Percentiles rank a stretch among this genome's conserved stretches.
Conservation (phyloP, 2,797 vertebrate species). For the Cynopterus sphinx region DNA sequence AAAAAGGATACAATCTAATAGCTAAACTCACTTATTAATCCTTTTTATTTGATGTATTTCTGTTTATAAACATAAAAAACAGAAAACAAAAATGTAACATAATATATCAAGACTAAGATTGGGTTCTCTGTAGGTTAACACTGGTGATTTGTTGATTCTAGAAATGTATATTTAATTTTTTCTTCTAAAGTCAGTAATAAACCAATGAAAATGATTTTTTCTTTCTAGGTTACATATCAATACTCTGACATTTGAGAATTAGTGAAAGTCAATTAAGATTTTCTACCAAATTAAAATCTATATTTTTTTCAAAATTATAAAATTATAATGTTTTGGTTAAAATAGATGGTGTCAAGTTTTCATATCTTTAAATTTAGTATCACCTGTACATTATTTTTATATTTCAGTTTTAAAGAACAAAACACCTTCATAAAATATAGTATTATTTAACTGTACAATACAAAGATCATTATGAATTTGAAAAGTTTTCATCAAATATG, state of each 20-base stretch:
- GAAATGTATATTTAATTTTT: background rate
- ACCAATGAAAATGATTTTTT: background rate
- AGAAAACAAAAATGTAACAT: background rate
- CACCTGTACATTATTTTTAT: background rate
- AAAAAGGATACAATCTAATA: background rate
- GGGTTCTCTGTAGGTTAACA: background rate
- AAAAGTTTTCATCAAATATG: background rate
- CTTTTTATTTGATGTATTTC: background rate
- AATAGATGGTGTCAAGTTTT: background rate
- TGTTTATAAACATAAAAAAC: constrained; percentile 9
- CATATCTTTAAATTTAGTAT: background rate
- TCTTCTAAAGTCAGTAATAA: background rate
- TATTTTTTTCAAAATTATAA: constrained; percentile 13
- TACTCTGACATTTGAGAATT: constrained; percentile 12
- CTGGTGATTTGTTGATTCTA: background rate
- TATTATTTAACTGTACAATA: background rate
- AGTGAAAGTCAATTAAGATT: constrained; percentile 13
- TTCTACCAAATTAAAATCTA: constrained; percentile 5
- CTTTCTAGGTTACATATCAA: background rate
- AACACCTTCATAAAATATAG: background rate
- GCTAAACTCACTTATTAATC: background rate
- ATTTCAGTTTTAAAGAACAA: background rate
- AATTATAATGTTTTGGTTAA: background rate
- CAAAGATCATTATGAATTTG: constrained; percentile 16
- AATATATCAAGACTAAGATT: background rate